phyloP scores from a whole-genome alignment of 2,888 invertebrate genomes.

The Amitus sp. region DNA sequence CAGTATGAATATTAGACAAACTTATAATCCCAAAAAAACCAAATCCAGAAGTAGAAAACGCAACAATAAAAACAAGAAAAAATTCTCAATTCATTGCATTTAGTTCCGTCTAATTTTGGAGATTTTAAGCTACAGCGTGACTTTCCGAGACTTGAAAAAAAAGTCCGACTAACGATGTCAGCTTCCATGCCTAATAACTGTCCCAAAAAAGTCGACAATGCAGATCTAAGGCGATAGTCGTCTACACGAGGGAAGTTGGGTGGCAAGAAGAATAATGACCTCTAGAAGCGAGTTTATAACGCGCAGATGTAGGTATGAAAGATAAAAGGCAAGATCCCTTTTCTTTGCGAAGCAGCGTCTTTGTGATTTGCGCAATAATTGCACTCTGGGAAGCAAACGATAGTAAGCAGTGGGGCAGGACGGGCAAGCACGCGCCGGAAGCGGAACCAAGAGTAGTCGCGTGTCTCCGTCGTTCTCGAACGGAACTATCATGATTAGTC shows the following conservation, averaged over 20 bases:
- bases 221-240: constrained; percentile 8
- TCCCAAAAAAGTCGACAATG: not conserved
- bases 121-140: too few species aligned
- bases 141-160: too few species aligned
- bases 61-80: too few species aligned
- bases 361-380: constrained; percentile 63
- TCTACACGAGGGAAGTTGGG: constrained; percentile 38
- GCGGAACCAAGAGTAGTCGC: constrained; percentile 62
- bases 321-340: constrained; percentile 44
- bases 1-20: too few species aligned
- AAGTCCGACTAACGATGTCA: too few species aligned
- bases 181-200: too few species aligned
- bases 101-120: too few species aligned
- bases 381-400: constrained; percentile 41
- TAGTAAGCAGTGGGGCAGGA: constrained; percentile 24
- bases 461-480: constrained; percentile 64
- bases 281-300: constrained; percentile 40
- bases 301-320: constrained; percentile 13
- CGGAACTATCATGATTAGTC: constrained; percentile 67
- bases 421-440: constrained; percentile 55
- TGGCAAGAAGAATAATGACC: constrained; percentile 62
- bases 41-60: too few species aligned
- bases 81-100: too few species aligned
- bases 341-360: constrained; percentile 44
- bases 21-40: too few species aligned